Conservation (phyloP, 2,113 vertebrate genomes). For the Pyrgilauda ruficollis region DNA sequence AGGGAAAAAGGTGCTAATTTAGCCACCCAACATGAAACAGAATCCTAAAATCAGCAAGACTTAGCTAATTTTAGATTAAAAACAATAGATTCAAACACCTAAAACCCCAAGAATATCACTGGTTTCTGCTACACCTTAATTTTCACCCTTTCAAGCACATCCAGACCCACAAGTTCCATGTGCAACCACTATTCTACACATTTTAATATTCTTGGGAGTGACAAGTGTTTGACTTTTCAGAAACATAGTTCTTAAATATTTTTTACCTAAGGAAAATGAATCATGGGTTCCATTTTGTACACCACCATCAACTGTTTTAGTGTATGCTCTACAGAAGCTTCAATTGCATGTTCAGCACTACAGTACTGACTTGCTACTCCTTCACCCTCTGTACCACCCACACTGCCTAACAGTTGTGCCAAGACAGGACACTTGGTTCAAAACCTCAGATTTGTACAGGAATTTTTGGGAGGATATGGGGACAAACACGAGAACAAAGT, state of each 20-base stretch:
- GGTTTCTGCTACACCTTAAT: background rate
- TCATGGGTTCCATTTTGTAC: background rate
- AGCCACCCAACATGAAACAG: background rate
- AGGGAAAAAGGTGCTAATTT: background rate
- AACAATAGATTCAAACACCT: background rate
- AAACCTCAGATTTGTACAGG: background rate
- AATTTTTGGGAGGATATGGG: background rate
- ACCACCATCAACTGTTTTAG: background rate
- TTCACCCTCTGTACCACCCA: background rate
- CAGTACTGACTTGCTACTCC: background rate
- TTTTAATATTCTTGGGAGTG: background rate
- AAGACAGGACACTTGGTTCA: background rate
- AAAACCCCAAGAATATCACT: background rate
- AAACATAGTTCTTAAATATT: background rate
- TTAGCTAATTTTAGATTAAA: background rate
- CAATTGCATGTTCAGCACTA: background rate
- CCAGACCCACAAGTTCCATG: background rate
- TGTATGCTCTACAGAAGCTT: background rate
- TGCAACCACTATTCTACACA: background rate
- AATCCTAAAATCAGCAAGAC: background rate
- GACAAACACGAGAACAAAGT: background rate
- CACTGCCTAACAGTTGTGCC: fast-evolving
- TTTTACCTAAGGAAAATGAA: background rate
- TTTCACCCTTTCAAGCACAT: background rate
- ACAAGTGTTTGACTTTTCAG: background rate